Percentiles rank a stretch among this genome's conserved stretches.
phyloP scores from a whole-genome alignment of 2,888 invertebrate genomes.

The Drosophila gaucha region DNA sequence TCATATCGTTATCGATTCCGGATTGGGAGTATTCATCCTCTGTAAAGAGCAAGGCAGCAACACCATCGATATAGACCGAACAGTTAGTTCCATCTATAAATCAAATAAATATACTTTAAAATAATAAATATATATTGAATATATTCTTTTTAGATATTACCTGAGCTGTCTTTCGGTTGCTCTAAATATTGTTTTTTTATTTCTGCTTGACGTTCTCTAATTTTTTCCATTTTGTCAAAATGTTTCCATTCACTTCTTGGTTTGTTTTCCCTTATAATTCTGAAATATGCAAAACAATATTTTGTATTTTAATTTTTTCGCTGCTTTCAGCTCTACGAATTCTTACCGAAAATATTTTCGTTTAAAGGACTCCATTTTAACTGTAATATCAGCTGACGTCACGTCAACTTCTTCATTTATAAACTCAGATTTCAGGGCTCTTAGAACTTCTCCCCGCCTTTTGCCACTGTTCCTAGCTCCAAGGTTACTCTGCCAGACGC shows the following conservation, averaged over 20 bases:
- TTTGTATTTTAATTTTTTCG: not conserved
- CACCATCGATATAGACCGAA: slow-evolving; percentile 14
- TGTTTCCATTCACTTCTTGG: slow-evolving; percentile 6
- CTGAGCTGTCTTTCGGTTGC: not conserved
- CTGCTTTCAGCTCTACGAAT: not conserved
- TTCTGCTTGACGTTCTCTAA: slow-evolving; percentile 6
- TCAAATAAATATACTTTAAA: not conserved
- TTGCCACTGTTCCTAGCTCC: not conserved
- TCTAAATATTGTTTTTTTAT: not conserved
- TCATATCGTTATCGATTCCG: not conserved
- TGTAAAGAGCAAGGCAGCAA: not conserved
- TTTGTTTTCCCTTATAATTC: not conserved
- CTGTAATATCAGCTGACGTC: slow-evolving; percentile 1
- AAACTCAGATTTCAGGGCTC: slow-evolving; percentile 18
- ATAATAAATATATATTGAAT: not conserved
- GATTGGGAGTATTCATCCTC: slow-evolving; percentile 8
- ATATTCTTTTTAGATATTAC: slow-evolving; percentile 14
- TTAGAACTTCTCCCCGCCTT: not conserved
- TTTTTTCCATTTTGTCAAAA: slow-evolving; percentile 12
- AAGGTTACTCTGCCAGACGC: slow-evolving; percentile 26
- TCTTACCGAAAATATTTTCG: slow-evolving; percentile 34
- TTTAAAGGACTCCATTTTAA: slow-evolving; percentile 40
- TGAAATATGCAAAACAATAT: slow-evolving; percentile 1
- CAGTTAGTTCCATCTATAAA: slow-evolving; percentile 9
- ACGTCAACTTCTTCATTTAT: slow-evolving; percentile 22